These are phyloP conservation scores for Diplodus puntazzo DNA, from an alignment of 2,797 vertebrate genomes.

Conservation along the genomic window DNA sequence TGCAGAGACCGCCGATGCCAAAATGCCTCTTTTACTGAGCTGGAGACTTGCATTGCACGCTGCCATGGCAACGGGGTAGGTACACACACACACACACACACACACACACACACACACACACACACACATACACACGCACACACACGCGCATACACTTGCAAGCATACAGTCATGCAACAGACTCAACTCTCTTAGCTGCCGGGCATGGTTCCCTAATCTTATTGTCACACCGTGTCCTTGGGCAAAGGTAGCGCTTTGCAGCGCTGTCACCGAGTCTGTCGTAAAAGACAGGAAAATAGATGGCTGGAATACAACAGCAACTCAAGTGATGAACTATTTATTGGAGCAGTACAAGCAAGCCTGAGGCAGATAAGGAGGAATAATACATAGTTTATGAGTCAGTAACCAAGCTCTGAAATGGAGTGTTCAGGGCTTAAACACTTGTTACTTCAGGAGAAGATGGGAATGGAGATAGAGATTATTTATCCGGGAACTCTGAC, in stretches of 20 bases:
- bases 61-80: slow-evolving; percentile 92
- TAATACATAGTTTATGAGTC: slow-evolving; percentile 68
- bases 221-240: slow-evolving; percentile 74
- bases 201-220: slow-evolving; percentile 59
- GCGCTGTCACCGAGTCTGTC: slow-evolving; percentile 48
- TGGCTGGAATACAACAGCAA: slow-evolving; percentile 56
- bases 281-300: slow-evolving; percentile 65
- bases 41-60: slow-evolving; percentile 87
- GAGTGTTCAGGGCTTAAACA: slow-evolving; percentile 37
- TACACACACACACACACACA: slow-evolving; percentile 25
- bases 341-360: slow-evolving; percentile 65
- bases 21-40: slow-evolving; percentile 89
- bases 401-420: slow-evolving; percentile 37
- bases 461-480: slow-evolving; percentile 14
- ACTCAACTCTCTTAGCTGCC: slow-evolving; percentile 44
- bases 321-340: slow-evolving; percentile 72
- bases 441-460: slow-evolving; percentile 42
- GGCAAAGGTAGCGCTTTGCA: slow-evolving; percentile 52
- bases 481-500: slow-evolving; percentile 20
- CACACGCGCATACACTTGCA: slow-evolving; percentile 20
- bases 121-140: slow-evolving; percentile 29
- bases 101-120: slow-evolving; percentile 31
- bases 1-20: slow-evolving; percentile 92
- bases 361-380: slow-evolving; percentile 59
- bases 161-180: slow-evolving; percentile 32